These are phyloP conservation scores for Papilio glaucus DNA, from an alignment of 1,140 invertebrate species.

Conservation along the genomic window DNA sequence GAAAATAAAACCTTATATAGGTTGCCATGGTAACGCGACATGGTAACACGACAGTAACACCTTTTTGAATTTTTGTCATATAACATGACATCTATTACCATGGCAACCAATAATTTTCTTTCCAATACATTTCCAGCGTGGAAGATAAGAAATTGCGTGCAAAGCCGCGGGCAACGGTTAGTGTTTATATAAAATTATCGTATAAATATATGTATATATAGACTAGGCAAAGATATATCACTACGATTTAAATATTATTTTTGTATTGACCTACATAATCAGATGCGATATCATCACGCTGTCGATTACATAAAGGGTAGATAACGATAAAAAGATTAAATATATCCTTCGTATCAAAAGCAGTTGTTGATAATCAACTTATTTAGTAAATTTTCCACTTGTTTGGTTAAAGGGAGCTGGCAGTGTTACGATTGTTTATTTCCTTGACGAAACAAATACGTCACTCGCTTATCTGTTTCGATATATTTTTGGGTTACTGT, in stretches of 20 bases:
- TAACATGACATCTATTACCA: no score
- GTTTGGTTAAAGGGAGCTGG: neutral
- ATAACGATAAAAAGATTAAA: conserved; percentile 13
- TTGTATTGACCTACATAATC: conserved; percentile 16
- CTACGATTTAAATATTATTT: neutral
- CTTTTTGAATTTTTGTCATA: no score
- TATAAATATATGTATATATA: neutral
- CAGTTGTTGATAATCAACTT: neutral
- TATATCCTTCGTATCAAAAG: conserved; percentile 15
- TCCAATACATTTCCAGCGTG: no score
- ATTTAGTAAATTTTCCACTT: conserved; percentile 27
- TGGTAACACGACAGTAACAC: no score
- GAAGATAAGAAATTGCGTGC: no score
- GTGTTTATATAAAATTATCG: no score
- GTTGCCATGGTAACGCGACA: no score
- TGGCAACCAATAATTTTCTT: no score
- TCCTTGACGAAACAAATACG: no score
- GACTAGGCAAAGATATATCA: neutral
- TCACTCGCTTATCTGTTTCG: neutral
- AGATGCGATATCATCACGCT: conserved; percentile 5
- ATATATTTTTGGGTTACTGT: neutral
- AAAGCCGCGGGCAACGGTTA: no score
- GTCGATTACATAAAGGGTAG: conserved; percentile 20
- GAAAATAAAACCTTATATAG: no score
- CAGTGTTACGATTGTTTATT: neutral